Conservation (phyloP, 2,888 invertebrate species). For the Blastobasis lacticolella region DNA sequence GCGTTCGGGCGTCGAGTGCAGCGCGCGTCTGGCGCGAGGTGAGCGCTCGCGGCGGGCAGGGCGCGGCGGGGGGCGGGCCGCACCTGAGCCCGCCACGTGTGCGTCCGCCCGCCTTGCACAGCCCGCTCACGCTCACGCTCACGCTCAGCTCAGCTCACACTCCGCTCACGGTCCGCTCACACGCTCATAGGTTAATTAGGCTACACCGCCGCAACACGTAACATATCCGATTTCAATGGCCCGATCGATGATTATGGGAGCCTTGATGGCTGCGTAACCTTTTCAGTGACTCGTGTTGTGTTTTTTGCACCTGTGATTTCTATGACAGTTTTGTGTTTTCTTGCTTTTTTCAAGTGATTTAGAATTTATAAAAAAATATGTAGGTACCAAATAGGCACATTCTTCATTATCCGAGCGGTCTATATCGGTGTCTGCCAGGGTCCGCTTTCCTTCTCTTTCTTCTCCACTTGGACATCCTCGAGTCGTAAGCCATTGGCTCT, state of each 20-base stretch:
- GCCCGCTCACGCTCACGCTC: conserved; percentile 19
- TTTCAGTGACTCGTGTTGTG: too few species aligned
- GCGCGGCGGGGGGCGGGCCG: conserved; percentile 28
- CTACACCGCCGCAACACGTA: conserved; percentile 30
- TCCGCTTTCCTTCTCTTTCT: too few species aligned
- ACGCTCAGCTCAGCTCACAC: conserved; percentile 40
- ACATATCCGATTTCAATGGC: conserved; percentile 52
- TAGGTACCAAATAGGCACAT: too few species aligned
- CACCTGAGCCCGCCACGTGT: conserved; percentile 39
- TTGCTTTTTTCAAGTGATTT: too few species aligned
- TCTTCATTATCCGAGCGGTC: too few species aligned
- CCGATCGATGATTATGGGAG: conserved; percentile 50
- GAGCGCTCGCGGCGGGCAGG: conserved; percentile 37
- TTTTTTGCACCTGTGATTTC: too few species aligned
- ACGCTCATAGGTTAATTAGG: conserved; percentile 22
- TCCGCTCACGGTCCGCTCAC: conserved; percentile 28
- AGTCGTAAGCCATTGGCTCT: too few species aligned
- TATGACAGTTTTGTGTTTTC: conserved; percentile 4
- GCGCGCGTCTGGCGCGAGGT: conserved; percentile 56
- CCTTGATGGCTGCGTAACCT: conserved; percentile 1
- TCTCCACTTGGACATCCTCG: too few species aligned
- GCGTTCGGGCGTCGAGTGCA: conserved; percentile 70
- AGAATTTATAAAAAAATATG: too few species aligned
- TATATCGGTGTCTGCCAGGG: too few species aligned
- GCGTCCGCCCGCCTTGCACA: conserved; percentile 63